Evolutionary conservation across 2,888 invertebrate genomes (phyloP).

Genomic region (Polymixis lichenea): DNA sequence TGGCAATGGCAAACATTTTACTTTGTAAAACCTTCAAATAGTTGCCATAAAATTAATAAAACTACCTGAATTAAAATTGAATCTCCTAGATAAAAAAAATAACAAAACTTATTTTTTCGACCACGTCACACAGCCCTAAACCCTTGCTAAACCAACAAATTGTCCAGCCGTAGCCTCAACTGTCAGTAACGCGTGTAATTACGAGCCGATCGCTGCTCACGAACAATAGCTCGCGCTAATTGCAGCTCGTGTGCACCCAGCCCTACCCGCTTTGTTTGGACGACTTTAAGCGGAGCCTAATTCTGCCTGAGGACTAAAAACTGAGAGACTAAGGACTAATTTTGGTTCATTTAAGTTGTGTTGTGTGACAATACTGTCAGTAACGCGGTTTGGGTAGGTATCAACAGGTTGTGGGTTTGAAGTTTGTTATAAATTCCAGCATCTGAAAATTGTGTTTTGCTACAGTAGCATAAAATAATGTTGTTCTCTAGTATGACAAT

Average conservation of each 20-base stretch:
- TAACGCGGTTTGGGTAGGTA: neutral
- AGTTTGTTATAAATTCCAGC: neutral
- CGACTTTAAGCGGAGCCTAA: conserved; percentile 41
- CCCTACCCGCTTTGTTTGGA: conserved; percentile 67
- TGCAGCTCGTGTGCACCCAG: conserved; percentile 71
- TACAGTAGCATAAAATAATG: neutral
- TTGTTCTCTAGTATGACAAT: neutral
- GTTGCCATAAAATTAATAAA: no score
- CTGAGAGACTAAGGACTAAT: conserved; percentile 30
- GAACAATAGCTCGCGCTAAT: conserved; percentile 68
- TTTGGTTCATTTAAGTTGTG: conserved; percentile 32
- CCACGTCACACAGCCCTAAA: conserved; percentile 26
- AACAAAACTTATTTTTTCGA: neutral
- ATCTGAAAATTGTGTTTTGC: neutral
- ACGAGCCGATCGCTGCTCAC: conserved; percentile 64
- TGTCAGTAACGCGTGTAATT: conserved; percentile 76
- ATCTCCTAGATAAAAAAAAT: no score
- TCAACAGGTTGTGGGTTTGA: neutral
- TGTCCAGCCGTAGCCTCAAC: conserved; percentile 49
- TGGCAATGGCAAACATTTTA: no score
- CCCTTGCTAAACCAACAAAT: conserved; percentile 52
- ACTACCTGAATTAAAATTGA: no score
- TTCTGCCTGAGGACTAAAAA: conserved; percentile 36
- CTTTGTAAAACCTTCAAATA: no score
- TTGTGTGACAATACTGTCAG: neutral